These are phyloP conservation scores for Volucella inanis DNA, from an alignment of 2,888 invertebrate species.

Conservation along the genomic window DNA sequence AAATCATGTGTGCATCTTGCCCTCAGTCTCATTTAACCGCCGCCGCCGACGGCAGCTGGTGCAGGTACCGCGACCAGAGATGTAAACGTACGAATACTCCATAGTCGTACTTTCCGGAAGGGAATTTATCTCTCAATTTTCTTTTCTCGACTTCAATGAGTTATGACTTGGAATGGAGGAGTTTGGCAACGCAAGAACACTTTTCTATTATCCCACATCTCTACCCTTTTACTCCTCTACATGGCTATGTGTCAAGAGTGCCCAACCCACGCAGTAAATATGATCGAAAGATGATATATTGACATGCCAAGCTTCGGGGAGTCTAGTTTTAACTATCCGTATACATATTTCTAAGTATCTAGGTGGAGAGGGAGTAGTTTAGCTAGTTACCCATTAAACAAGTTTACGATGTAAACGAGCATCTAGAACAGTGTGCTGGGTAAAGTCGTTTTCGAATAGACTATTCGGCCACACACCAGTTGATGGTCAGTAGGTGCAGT, in stretches of 20 bases:
- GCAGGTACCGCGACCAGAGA: constrained; percentile 9
- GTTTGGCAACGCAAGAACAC: constrained; percentile 18
- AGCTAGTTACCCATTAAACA: constrained; percentile 43
- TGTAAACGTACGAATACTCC: constrained; percentile 7
- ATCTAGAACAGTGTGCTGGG: constrained; percentile 8
- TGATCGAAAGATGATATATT: constrained; percentile 68
- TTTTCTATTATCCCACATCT: not conserved
- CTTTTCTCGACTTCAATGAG: constrained; percentile 34
- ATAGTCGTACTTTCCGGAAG: not conserved
- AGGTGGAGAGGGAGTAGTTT: not conserved
- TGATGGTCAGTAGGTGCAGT: constrained; percentile 13
- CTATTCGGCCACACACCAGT: constrained; percentile 50
- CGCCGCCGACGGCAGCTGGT: not conserved
- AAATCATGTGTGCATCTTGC: constrained; percentile 63
- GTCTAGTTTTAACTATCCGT: constrained; percentile 23
- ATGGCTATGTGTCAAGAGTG: constrained; percentile 23
- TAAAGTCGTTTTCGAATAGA: constrained; percentile 4
- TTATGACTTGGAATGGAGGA: constrained; percentile 44
- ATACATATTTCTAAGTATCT: not conserved
- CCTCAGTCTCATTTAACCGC: constrained; percentile 15
- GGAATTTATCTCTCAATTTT: constrained; percentile 71
- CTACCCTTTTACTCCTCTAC: not conserved
- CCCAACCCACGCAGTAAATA: constrained; percentile 57
- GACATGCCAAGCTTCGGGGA: constrained; percentile 34
- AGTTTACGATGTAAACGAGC: constrained; percentile 39